A percentile compares a stretch with the other conserved stretches of the same genome.
Conservation (phyloP, 2,797 vertebrate species). For the Brotula barbata region DNA sequence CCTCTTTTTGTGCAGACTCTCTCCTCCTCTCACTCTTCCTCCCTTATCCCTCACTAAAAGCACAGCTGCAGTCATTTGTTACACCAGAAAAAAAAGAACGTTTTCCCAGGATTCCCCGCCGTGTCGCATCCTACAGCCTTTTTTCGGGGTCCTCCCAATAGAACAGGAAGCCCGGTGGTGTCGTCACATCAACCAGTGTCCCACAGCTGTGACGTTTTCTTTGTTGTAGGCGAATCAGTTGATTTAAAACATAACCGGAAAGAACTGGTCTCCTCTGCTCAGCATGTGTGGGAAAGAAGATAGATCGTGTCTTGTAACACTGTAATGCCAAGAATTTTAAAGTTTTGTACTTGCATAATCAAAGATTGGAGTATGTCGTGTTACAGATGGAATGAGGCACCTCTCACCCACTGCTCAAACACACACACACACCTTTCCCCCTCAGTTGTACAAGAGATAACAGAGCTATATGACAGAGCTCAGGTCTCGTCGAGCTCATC, state of each 20-base stretch:
- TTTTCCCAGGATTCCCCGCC: constrained; percentile 69
- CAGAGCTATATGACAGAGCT: constrained; percentile 56
- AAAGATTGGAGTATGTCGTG: too few relatives aligned
- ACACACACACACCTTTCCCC: constrained; percentile 15
- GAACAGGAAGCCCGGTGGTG: constrained; percentile 58
- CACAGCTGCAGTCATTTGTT: constrained; percentile 74
- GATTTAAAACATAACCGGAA: constrained; percentile 16
- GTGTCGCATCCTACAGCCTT: constrained; percentile 56
- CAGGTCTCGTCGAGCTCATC: constrained; percentile 71
- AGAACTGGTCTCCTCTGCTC: constrained; percentile 27
- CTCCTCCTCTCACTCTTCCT: constrained; percentile 45
- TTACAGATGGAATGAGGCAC: background rate
- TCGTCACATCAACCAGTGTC: constrained; percentile 46
- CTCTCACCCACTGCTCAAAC: constrained; percentile 1
- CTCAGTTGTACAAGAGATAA: constrained; percentile 56
- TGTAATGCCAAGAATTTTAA: too few relatives aligned
- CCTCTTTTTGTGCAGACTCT: constrained; percentile 53
- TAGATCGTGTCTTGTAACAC: too few relatives aligned
- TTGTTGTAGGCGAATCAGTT: constrained; percentile 59
- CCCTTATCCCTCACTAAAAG: constrained; percentile 61
- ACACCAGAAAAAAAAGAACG: constrained; percentile 23
- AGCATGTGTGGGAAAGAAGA: constrained; percentile 12
- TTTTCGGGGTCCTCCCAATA: constrained; percentile 50
- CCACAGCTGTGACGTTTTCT: constrained; percentile 40
- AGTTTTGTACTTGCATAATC: too few relatives aligned